phyloP scores from a whole-genome alignment of 2,888 invertebrate species.

The Acanthopleura granulata region DNA sequence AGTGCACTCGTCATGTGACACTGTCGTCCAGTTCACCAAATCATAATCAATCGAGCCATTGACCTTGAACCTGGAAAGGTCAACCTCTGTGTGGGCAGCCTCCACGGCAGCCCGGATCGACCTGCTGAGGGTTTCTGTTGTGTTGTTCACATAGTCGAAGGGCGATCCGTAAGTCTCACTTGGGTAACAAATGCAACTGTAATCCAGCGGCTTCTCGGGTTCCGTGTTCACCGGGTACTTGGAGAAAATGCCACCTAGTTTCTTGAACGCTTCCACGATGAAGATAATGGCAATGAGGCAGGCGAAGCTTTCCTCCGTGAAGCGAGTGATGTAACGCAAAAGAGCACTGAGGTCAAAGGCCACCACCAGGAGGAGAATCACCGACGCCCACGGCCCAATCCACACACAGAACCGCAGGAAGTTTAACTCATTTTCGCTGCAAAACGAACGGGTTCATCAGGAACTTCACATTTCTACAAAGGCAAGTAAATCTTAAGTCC shows the following conservation, averaged over 20 bases:
- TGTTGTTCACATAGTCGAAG: too few species aligned
- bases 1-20: constrained; percentile 30
- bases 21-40: constrained; percentile 29
- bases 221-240: constrained; percentile 36
- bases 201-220: constrained; percentile 28
- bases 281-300: constrained; percentile 97
- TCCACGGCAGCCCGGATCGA: not conserved
- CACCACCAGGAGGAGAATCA: constrained; percentile 88
- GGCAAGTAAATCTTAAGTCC: too few species aligned
- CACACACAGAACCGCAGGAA: constrained; percentile 96
- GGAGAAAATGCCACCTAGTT: constrained; percentile 78
- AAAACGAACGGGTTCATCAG: too few species aligned
- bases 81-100: not conserved
- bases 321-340: constrained; percentile 96
- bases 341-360: constrained; percentile 96
- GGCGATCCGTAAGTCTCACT: not conserved
- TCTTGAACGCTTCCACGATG: constrained; percentile 96
- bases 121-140: not conserved
- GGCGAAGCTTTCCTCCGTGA: constrained; percentile 98
- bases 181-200: constrained; percentile 35
- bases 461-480: too few species aligned
- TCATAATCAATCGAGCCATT: not conserved
- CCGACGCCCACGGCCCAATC: constrained; percentile 94
- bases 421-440: constrained; percentile 83
- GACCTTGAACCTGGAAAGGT: not conserved